Percentiles rank a stretch among this genome's conserved stretches.
Evolutionary conservation across 2,113 vertebrate genomes (phyloP).

Genomic region (Amblyornis subalaris): DNA sequence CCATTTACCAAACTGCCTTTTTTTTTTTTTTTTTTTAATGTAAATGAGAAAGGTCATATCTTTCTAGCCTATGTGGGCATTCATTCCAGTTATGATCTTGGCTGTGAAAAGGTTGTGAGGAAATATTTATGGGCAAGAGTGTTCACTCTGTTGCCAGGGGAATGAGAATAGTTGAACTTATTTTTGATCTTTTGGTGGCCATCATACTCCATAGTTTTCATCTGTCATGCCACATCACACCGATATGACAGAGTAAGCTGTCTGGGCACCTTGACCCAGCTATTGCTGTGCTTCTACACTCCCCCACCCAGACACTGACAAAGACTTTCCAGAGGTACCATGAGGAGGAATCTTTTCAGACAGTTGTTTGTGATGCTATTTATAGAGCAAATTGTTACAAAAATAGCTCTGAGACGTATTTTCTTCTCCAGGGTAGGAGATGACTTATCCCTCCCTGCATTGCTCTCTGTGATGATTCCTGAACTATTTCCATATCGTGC

Average conservation of each 20-base stretch:
- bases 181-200: neutral
- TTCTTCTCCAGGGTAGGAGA: constrained; percentile 36
- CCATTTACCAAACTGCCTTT: neutral
- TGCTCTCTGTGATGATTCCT: neutral
- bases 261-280: constrained; percentile 27
- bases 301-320: neutral
- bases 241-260: neutral
- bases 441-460: constrained; percentile 16
- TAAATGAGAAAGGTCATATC: neutral
- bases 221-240: neutral
- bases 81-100: constrained; percentile 12
- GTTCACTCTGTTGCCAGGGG: neutral
- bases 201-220: neutral
- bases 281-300: neutral
- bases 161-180: neutral
- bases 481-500: neutral
- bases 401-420: constrained; percentile 55
- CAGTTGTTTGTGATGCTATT: constrained; percentile 62
- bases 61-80: neutral
- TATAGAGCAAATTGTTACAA: constrained; percentile 40
- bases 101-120: neutral
- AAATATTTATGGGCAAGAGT: neutral
- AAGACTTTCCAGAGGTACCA: constrained; percentile 30
- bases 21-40: neutral
- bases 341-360: constrained; percentile 57